Evolutionary conservation across 30 jellyfish, hydroid and myxozoan species (phyloP), one percentile per base, ranked within the genome.

Genomic region (Aurelia aurita complex sp. Pacific): DNA sequence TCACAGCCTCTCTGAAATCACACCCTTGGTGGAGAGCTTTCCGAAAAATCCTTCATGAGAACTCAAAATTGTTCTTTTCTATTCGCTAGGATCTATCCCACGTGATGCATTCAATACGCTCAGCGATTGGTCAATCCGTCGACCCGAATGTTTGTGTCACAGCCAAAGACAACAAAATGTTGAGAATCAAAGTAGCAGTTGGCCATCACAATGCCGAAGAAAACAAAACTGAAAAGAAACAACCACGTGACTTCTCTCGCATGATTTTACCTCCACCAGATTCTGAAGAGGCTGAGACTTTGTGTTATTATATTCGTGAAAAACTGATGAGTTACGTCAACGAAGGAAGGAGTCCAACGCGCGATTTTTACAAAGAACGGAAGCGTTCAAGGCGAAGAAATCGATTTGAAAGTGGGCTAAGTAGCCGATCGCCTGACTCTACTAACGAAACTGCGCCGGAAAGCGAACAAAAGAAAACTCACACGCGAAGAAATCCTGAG

Each of bases 201-300:
- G 80, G 89, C 5, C 72, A 65, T 2, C 62, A 66, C 15, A 79
- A 79, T 4, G 18, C 50, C 2, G 53, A 29, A 18, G 79, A 64
- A 9, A 63, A 8, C 19, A 79, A 79, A 50, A 15, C 34, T 55
- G 69, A 79, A 29, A 34, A 66, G n/a, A 64, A 65, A 55, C 89
- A 54, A 15, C 89, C 51, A 1, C 66, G 33, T 10, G 89, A 67
- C 14, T 64, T 79, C 80, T 62, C 77, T 7, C 67, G 94, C 6
- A 74, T 89, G 90, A 73, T 89, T n/a, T 77, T 89, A 57, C 97
- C 97, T 2, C 97, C 97, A 23, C 97, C 97, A 10, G 89, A 76
- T 76, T 73, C 95, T 9, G 97, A 89, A 54, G 97, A 89, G 52
- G 97, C 97, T 18, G 97, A 89, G 64, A 76, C 75, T n/a, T 67